Percentiles rank a stretch among this genome's conserved stretches.
These are phyloP conservation scores for Xanthorhoe spadicearia DNA, from an alignment of 2,888 invertebrate species.

Conservation along the genomic window DNA sequence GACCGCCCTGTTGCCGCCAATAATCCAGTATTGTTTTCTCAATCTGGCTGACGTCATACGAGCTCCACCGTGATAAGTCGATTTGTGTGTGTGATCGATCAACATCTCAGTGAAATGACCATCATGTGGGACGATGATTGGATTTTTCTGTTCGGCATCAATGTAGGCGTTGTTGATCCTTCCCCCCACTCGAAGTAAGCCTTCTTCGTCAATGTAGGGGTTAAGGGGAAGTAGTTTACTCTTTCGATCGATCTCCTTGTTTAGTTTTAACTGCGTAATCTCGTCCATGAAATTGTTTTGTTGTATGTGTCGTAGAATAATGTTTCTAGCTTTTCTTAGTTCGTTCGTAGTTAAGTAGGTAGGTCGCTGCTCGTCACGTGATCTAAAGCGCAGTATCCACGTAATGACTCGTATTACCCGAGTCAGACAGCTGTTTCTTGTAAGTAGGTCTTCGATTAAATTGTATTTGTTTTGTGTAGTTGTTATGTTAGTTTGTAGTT, in stretches of 20 bases:
- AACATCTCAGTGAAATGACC: slow-evolving; percentile 28
- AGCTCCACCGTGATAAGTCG: slow-evolving; percentile 28
- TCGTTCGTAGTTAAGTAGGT: slow-evolving; percentile 22
- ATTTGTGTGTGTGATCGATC: slow-evolving; percentile 24
- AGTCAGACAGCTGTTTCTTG: slow-evolving; percentile 26
- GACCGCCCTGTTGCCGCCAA: slow-evolving; percentile 27
- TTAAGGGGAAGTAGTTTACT: slow-evolving; percentile 33
- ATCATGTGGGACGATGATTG: slow-evolving; percentile 25
- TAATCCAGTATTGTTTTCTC: slow-evolving; percentile 34
- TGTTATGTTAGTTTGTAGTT: neutral
- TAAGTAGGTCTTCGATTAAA: slow-evolving; percentile 13
- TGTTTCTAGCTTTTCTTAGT: slow-evolving; percentile 23
- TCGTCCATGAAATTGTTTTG: slow-evolving; percentile 29
- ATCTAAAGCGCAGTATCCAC: slow-evolving; percentile 22
- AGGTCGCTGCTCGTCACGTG: slow-evolving; percentile 12
- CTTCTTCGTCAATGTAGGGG: slow-evolving; percentile 35
- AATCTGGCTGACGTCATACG: slow-evolving; percentile 21
- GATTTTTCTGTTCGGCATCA: slow-evolving; percentile 24
- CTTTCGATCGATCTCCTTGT: slow-evolving; percentile 17
- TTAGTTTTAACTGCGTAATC: slow-evolving; percentile 29
- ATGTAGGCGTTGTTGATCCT: slow-evolving; percentile 24
- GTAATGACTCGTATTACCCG: slow-evolving; percentile 20
- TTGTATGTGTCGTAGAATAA: slow-evolving; percentile 36
- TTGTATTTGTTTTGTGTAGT: neutral
- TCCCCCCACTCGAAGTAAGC: slow-evolving; percentile 33